Evolutionary conservation across 2,113 vertebrate species (phyloP).

Genomic region (Trachemys scripta): DNA sequence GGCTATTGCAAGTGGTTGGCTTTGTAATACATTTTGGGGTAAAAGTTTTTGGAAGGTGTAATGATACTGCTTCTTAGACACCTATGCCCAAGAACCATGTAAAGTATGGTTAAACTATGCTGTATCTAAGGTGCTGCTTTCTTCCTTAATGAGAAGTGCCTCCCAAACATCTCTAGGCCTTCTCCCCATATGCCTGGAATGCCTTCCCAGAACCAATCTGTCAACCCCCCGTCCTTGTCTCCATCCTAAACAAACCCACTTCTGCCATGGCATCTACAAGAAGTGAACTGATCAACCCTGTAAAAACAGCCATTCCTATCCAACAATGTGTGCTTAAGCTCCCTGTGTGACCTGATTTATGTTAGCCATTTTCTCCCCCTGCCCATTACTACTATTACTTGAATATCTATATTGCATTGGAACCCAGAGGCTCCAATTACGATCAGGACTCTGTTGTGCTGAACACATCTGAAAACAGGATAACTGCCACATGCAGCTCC

Average conservation of each 20-base stretch:
- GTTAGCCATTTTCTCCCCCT: background rate
- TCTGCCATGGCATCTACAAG: background rate
- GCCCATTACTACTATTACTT: background rate
- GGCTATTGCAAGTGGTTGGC: accelerated
- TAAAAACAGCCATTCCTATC: background rate
- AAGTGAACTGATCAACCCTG: background rate
- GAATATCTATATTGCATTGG: constrained; percentile 10
- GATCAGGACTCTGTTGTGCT: background rate
- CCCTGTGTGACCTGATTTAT: background rate
- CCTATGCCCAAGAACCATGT: background rate
- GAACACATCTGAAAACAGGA: background rate
- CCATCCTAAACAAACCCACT: background rate
- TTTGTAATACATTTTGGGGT: background rate
- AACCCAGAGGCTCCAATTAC: background rate
- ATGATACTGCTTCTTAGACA: background rate
- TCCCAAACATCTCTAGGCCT: background rate
- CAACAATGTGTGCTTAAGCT: background rate
- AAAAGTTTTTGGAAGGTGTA: background rate
- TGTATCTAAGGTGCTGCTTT: background rate
- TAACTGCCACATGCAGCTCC: background rate
- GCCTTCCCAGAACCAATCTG: background rate
- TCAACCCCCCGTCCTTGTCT: background rate
- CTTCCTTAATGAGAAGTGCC: background rate
- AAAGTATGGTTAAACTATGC: background rate
- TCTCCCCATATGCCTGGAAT: no score